Base-by-base conservation (phyloP, 2,113 vertebrate genomes). In the Rissa tridactyla region DNA sequence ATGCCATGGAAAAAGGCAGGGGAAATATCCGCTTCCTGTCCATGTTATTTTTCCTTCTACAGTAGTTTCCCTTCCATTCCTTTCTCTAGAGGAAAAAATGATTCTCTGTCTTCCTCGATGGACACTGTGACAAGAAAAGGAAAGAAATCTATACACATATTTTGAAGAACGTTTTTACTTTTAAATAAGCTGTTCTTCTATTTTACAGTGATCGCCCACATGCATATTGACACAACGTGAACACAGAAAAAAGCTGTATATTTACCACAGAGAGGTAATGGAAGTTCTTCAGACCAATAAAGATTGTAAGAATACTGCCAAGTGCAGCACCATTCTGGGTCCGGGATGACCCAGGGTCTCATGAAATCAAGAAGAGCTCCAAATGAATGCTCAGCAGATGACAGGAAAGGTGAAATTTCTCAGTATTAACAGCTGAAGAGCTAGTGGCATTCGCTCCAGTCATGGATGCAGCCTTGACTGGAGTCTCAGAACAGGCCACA, bases 381-480 rank as follows among this genome's bases (percentile, higher is more conserved):
- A 64, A 16, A 25, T 40, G 47, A 92, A 79, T 25, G 44, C 38
- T 79, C 7, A 3, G 21, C 17, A 65, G 84, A 95, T 60, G 61
- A 87, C 58, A 85, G 30, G 5, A 58, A 85, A 94, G 57, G 61
- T 82, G 70, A 95, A 91, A 87, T 72, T 91, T 94, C 78, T 82
- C 40, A 73, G 52, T 17, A 57, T 82, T 82, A 49, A 40, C 34
- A 82, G 81, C 13, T 89, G 34, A 89, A 64, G n/a, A 52, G 12
- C 14, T 88, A 12, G 55, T 52, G 64, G 10, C 2, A 6, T 85
- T 94, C 19, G 6, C 36, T 85, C 34, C 65, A 76, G 17, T 40
- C 77, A 85, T 10, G 38, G 47, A 49, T 61, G 30, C 57, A 82
- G 66, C 29, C 51, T 78, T 92, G 29, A 82, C 36, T 92, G 38